Conservation (phyloP, 2,888 invertebrate genomes). For the Serrognathus titanus region DNA sequence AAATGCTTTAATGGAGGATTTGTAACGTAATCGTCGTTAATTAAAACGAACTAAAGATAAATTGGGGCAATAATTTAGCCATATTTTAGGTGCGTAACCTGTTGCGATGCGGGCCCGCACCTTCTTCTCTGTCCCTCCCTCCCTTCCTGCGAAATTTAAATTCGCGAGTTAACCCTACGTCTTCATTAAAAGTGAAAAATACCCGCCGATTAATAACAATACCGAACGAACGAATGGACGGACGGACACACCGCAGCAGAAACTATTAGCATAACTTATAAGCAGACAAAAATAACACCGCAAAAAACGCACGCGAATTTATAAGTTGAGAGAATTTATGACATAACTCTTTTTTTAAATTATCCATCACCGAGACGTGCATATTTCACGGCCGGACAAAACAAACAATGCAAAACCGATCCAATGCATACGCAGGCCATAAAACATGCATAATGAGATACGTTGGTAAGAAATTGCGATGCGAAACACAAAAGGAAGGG, state of each 20-base stretch:
- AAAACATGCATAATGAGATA: slow-evolving; percentile 13
- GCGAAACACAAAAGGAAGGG: slow-evolving; percentile 3
- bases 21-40: neutral
- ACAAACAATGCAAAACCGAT: slow-evolving; percentile 10
- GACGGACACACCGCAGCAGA: slow-evolving; percentile 3
- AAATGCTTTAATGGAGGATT: too few species aligned
- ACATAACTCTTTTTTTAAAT: slow-evolving; percentile 9
- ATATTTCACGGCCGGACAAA: slow-evolving; percentile 10
- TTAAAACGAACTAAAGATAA: slow-evolving; percentile 1
- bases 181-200: slow-evolving; percentile 21
- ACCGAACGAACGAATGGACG: neutral
- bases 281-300: slow-evolving; percentile 10
- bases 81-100: neutral
- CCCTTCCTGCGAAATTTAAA: neutral
- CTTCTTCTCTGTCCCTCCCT: too few species aligned
- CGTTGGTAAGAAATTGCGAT: slow-evolving; percentile 8
- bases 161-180: slow-evolving; percentile 3
- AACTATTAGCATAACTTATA: slow-evolving; percentile 17
- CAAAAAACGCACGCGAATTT: slow-evolving; percentile 5
- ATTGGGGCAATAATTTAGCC: neutral
- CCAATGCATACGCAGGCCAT: slow-evolving; percentile 12
- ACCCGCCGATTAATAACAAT: slow-evolving; percentile 16
- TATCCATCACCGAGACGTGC: slow-evolving; percentile 12
- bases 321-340: slow-evolving; percentile 7
- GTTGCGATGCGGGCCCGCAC: neutral